Conservation (phyloP, 2,888 invertebrate species). For the Abrostola tripartita region DNA sequence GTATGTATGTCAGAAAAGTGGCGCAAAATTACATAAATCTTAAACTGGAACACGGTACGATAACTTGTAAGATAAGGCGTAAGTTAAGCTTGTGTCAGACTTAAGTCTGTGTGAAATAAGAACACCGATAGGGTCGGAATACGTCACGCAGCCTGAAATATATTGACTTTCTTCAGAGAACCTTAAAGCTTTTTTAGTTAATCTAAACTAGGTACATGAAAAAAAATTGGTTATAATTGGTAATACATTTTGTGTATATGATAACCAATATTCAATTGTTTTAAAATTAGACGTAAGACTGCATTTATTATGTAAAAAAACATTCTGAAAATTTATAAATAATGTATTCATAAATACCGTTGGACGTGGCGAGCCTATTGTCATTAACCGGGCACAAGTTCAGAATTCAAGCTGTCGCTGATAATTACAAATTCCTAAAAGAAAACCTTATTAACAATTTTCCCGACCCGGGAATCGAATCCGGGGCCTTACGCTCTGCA, state of each 20-base stretch:
- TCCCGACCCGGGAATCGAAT: too few species aligned
- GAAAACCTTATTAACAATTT: too few species aligned
- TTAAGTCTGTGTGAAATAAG: slow-evolving; percentile 6
- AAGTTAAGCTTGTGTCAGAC: slow-evolving; percentile 18
- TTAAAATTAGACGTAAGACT: slow-evolving; percentile 14
- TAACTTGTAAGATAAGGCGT: slow-evolving; percentile 7
- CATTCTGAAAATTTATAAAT: too few species aligned
- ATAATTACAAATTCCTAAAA: too few species aligned
- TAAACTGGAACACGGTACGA: not conserved
- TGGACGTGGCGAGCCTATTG: too few species aligned
- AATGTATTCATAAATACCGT: too few species aligned
- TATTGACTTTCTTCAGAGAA: not conserved
- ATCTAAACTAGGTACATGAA: not conserved
- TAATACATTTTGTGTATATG: not conserved
- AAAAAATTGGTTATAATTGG: not conserved
- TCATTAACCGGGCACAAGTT: too few species aligned
- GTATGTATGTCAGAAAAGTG: not conserved
- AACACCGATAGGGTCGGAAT: slow-evolving; percentile 10
- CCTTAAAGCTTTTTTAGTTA: not conserved
- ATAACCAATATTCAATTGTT: slow-evolving; percentile 1
- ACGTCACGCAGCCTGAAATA: not conserved
- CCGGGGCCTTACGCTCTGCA: too few species aligned
- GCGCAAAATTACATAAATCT: not conserved
- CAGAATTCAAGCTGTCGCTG: too few species aligned
- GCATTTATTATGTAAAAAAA: slow-evolving; percentile 7